Evolutionary conservation across 2,888 invertebrate genomes (phyloP).

Genomic region (Emmelina monodactyla): DNA sequence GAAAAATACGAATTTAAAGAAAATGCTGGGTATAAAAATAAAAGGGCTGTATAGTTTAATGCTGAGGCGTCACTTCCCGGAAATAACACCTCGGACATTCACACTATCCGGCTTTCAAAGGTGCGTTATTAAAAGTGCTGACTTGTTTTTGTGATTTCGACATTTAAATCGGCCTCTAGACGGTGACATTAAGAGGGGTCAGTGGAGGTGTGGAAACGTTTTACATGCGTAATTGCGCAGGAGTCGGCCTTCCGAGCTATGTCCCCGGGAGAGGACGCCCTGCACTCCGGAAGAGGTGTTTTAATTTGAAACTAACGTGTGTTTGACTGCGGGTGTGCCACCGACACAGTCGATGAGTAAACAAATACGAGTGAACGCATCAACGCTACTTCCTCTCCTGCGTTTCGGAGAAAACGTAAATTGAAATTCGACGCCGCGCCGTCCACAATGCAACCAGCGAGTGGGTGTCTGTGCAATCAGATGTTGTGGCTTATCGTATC

Average conservation of each 20-base stretch:
- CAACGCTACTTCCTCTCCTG: no score
- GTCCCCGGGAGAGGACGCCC: conserved; percentile 15
- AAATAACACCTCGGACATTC: conserved; percentile 25
- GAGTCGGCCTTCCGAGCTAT: conserved; percentile 16
- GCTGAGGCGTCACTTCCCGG: conserved; percentile 35
- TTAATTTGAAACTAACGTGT: no score
- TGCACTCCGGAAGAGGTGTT: conserved; percentile 9
- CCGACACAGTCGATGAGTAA: no score
- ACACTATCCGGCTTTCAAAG: conserved; percentile 19
- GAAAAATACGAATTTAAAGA: conserved; percentile 17
- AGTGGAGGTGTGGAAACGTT: conserved; percentile 12
- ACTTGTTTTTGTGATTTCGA: conserved; percentile 27
- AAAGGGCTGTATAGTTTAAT: conserved; percentile 16
- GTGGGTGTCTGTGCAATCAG: no score
- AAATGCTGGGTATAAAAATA: neutral
- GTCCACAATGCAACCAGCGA: no score
- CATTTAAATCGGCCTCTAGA: conserved; percentile 24
- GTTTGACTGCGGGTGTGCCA: no score
- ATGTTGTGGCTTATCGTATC: conserved; percentile 4
- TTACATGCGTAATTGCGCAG: conserved; percentile 17
- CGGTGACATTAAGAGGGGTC: conserved; percentile 27
- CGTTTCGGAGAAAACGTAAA: no score
- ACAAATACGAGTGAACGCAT: no score
- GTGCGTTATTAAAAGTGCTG: conserved; percentile 20
- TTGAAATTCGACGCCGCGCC: no score